A percentile compares a stretch with the other conserved stretches of the same genome.
Evolutionary conservation across 2,797 vertebrate species (phyloP).

Genomic region (Eulemur coronatus): DNA sequence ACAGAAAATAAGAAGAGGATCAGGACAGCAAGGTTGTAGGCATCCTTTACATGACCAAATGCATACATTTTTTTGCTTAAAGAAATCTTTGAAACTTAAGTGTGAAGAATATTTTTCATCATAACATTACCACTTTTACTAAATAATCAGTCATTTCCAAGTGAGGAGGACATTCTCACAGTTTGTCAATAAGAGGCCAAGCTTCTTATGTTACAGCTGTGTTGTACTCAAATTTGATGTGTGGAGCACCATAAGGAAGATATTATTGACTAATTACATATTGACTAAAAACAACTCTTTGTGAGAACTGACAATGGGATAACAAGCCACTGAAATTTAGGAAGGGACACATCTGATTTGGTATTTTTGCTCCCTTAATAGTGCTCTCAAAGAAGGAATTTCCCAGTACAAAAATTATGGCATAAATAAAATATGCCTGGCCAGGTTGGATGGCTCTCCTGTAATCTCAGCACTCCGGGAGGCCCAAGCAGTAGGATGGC

Average conservation of each 20-base stretch:
- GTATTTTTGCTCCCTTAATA: neutral
- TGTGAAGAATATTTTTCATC: neutral
- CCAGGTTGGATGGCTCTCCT: neutral
- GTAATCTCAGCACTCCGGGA: neutral
- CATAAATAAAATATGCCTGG: neutral
- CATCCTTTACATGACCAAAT: neutral
- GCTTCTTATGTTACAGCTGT: neutral
- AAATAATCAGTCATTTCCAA: neutral
- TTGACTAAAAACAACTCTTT: neutral
- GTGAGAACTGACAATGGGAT: neutral
- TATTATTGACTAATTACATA: neutral
- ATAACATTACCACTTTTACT: neutral
- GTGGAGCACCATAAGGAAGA: neutral
- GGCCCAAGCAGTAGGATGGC: too few species aligned
- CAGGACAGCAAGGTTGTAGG: rapidly evolving
- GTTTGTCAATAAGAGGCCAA: neutral
- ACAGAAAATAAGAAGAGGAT: neutral
- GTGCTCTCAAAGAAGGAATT: neutral
- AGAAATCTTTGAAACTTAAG: neutral
- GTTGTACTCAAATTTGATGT: neutral
- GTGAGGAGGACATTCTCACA: neutral
- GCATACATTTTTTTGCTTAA: neutral
- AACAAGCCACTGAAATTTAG: neutral
- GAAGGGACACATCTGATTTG: neutral
- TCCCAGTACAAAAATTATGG: neutral